Percentiles rank a stretch among this genome's conserved stretches.
Conservation (phyloP, 2,888 invertebrate genomes). For the Stenchaetothrips biformis region DNA sequence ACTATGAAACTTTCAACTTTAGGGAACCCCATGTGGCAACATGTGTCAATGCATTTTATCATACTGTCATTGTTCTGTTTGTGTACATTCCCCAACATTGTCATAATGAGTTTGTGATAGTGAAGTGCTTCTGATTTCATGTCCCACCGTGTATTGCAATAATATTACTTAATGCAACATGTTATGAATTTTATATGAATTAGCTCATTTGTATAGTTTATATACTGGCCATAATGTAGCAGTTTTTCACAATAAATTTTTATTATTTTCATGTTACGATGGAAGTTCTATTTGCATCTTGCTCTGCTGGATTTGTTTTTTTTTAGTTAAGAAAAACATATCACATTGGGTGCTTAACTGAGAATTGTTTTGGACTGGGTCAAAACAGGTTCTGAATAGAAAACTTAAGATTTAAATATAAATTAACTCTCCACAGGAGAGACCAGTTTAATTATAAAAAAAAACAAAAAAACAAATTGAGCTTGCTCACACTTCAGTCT, state of each 20-base stretch:
- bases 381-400: not conserved
- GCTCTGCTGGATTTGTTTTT: not conserved
- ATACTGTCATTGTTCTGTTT: too few species aligned
- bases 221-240: not conserved
- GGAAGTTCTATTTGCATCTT: not conserved
- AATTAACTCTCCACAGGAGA: conserved; percentile 22
- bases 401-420: not conserved
- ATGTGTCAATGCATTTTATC: too few species aligned
- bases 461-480: not conserved
- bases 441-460: conserved; percentile 16
- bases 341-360: not conserved
- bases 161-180: not conserved
- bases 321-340: not conserved
- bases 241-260: not conserved
- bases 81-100: too few species aligned
- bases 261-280: not conserved
- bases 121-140: too few species aligned
- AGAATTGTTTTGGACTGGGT: not conserved
- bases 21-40: too few species aligned
- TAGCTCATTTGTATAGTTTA: not conserved
- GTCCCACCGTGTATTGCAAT: not conserved
- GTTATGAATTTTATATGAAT: not conserved
- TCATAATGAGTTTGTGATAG: too few species aligned
- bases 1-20: too few species aligned
- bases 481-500: conserved; percentile 27